Evolutionary conservation across 2,113 vertebrate genomes (phyloP), one percentile per base, ranked within the genome.

Genomic region (Orcinus orca): DNA sequence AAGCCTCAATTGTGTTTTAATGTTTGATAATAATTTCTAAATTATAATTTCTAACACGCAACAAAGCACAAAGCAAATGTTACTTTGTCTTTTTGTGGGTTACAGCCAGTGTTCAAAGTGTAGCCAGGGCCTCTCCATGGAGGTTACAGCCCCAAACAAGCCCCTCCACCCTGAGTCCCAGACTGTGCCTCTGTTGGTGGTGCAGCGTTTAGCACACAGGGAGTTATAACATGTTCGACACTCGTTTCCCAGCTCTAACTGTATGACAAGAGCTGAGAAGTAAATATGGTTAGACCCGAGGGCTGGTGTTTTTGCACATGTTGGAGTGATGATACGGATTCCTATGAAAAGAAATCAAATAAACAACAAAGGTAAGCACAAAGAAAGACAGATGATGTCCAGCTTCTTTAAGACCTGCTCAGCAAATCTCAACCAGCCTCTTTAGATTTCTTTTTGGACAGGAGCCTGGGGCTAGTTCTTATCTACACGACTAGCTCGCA

Each of bases 291-390:
- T 95, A 63, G 85, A 95, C 36, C 23, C 18, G 20, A 97, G 68
- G 68, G 79, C 58, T 92, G 41, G 36, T 53, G 73, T 90, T 84
- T 38, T 58, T 26, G 29, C 74, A 71, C 68, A 90, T 50, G 50
- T 92, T 97, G 80, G 14, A 87, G 33, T 36, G 26, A 86, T 31
- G 80, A 84, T 88, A 47, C 31, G 90, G 86, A 90, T 79, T 92
- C 80, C 44, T 83, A 36, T 38, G 29, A 80, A 68, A 90, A 97
- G 26, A 95, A 90, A 93, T 79, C 89, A 97, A 97, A 95, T 95
- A 94, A 90, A 98, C 88, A 90, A 71, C 21, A 55, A 93, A 97
- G 62, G 87, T 70, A 89, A 92, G 58, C 62, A 29, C 91, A 94
- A 31, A 29, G 60, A 65, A 89, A 96, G 31, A 18, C 60, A 90